These are phyloP conservation scores for Drosophila repleta DNA, from an alignment of 1,140 invertebrate species.

Conservation along the genomic window DNA sequence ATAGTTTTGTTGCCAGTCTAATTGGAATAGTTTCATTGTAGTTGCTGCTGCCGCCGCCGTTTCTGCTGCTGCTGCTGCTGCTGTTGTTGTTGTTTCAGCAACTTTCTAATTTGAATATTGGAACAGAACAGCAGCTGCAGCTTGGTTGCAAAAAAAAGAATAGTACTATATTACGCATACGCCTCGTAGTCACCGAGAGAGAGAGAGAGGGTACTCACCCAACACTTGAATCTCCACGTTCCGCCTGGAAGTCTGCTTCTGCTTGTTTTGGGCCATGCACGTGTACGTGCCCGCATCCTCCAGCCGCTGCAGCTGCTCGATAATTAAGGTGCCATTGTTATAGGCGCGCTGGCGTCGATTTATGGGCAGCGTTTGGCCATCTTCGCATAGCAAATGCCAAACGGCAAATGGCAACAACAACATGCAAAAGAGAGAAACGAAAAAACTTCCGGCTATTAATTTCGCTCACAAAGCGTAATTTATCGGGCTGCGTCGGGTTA, in stretches of 20 bases:
- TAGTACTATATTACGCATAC: constrained; percentile 30
- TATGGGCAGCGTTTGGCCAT: constrained; percentile 91
- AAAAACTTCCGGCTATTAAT: constrained; percentile 69
- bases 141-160: not conserved
- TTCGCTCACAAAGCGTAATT: constrained; percentile 60
- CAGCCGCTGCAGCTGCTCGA: constrained; percentile 91
- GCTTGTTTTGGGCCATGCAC: constrained; percentile 93
- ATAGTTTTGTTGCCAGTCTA: constrained; percentile 75
- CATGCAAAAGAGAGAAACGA: constrained; percentile 2
- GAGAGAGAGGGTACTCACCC: constrained; percentile 87
- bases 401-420: not conserved
- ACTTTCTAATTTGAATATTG: constrained; percentile 76
- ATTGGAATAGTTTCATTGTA: constrained; percentile 78
- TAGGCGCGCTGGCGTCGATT: constrained; percentile 95
- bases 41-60: constrained; percentile 9
- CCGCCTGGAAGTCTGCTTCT: constrained; percentile 90
- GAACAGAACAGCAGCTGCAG: constrained; percentile 8
- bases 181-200: constrained; percentile 12
- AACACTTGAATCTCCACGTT: constrained; percentile 94
- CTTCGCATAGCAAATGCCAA: no score
- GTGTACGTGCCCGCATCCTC: constrained; percentile 94
- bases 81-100: constrained; percentile 13
- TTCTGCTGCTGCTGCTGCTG: constrained; percentile 4
- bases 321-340: constrained; percentile 93
- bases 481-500: constrained; percentile 60